Conservation (phyloP, 2,113 vertebrate species). For the Oreocharis arfaki region DNA sequence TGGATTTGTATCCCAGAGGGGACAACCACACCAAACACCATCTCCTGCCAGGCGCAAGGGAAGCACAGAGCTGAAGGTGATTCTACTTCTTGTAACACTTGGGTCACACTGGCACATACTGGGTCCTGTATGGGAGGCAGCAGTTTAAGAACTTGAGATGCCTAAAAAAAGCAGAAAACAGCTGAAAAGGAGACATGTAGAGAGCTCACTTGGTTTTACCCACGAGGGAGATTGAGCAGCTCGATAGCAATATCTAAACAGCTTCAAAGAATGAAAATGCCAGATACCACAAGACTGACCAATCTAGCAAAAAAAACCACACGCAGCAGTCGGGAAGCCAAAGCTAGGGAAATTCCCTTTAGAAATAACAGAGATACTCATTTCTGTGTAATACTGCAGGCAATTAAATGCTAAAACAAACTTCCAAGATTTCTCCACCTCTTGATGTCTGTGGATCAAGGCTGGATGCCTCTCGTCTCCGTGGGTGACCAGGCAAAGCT, state of each 20-base stretch:
- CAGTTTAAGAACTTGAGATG: background rate
- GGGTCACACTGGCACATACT: background rate
- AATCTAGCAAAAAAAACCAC: background rate
- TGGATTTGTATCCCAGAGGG: background rate
- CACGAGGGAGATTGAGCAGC: background rate
- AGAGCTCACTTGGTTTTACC: background rate
- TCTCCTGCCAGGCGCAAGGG: background rate
- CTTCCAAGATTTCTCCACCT: background rate
- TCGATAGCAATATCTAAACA: background rate
- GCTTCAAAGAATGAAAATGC: background rate
- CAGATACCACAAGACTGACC: background rate
- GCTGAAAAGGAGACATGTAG: background rate
- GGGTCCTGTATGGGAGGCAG: background rate
- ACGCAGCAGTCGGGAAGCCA: background rate
- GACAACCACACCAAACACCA: background rate
- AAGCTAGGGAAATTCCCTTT: background rate
- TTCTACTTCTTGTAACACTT: background rate
- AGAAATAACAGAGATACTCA: background rate
- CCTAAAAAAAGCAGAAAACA: background rate
- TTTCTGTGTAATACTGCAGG: background rate
- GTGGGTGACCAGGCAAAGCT: background rate
- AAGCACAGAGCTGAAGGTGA: background rate
- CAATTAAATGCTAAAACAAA: constrained; percentile 18
- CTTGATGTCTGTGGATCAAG: background rate
- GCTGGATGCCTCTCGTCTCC: background rate